phyloP scores from a whole-genome alignment of 2,113 vertebrate genomes.

The Sturnira hondurensis region DNA sequence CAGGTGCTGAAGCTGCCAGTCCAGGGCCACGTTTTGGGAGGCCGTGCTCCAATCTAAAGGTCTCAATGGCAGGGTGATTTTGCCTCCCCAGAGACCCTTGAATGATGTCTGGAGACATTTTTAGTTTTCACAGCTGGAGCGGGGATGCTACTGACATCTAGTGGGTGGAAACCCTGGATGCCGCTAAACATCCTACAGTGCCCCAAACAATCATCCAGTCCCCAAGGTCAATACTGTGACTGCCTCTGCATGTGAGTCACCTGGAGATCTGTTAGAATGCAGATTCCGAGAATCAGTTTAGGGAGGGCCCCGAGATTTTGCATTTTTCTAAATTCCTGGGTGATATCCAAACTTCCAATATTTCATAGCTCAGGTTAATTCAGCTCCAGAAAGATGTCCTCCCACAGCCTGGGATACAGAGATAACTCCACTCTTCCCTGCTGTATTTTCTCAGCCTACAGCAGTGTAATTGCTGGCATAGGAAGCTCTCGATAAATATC shows the following conservation, averaged over 20 bases:
- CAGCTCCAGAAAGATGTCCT: neutral
- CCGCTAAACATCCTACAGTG: too few relatives aligned
- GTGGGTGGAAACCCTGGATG: neutral
- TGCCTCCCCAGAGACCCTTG: neutral
- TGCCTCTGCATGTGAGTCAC: neutral
- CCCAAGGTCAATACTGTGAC: neutral
- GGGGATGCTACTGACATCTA: neutral
- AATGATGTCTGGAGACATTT: neutral
- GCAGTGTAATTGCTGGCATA: too few relatives aligned
- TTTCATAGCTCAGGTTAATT: neutral
- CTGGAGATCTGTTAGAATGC: neutral
- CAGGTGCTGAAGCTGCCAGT: neutral
- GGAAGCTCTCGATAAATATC: neutral
- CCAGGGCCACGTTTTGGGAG: neutral
- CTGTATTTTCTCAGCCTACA: neutral
- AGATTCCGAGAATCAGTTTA: neutral
- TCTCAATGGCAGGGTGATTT: neutral
- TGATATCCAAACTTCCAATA: neutral
- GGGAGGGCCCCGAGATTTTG: neutral
- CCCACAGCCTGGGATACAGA: neutral
- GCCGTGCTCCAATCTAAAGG: neutral
- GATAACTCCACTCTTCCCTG: neutral
- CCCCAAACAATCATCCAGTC: neutral
- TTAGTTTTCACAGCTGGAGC: neutral
- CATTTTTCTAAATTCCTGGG: neutral